phyloP scores from a whole-genome alignment of 2,113 vertebrate species.

The Helogale parvula region DNA sequence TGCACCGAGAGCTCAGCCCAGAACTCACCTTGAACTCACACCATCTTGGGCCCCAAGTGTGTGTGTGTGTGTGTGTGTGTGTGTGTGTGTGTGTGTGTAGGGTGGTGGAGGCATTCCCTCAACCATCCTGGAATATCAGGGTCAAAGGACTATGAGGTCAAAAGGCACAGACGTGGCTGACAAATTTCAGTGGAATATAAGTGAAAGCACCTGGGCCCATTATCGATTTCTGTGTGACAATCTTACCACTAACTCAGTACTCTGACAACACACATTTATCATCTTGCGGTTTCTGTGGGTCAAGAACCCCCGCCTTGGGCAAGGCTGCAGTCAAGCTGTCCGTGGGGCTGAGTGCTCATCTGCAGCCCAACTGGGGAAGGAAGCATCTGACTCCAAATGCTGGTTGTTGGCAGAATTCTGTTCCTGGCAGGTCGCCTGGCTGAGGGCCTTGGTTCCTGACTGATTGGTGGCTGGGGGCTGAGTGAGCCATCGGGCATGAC shows the following conservation, averaged over 20 bases:
- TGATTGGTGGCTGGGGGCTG: too few relatives aligned
- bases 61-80: accelerated
- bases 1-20: background rate
- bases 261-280: too few relatives aligned
- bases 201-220: background rate
- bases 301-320: too few relatives aligned
- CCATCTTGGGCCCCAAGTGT: accelerated
- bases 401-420: background rate
- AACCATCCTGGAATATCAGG: too few relatives aligned
- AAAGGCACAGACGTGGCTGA: background rate
- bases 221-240: background rate
- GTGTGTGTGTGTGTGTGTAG: accelerated
- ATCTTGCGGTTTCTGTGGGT: background rate
- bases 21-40: background rate
- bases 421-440: background rate
- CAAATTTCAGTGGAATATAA: background rate
- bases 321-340: background rate
- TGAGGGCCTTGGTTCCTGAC: accelerated
- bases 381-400: background rate
- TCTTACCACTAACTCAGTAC: too few relatives aligned
- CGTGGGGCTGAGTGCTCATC: background rate
- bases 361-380: background rate
- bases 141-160: background rate
- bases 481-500: background rate
- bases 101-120: background rate